Conservation (phyloP, 2,888 invertebrate genomes). For the Endotricha flammealis region DNA sequence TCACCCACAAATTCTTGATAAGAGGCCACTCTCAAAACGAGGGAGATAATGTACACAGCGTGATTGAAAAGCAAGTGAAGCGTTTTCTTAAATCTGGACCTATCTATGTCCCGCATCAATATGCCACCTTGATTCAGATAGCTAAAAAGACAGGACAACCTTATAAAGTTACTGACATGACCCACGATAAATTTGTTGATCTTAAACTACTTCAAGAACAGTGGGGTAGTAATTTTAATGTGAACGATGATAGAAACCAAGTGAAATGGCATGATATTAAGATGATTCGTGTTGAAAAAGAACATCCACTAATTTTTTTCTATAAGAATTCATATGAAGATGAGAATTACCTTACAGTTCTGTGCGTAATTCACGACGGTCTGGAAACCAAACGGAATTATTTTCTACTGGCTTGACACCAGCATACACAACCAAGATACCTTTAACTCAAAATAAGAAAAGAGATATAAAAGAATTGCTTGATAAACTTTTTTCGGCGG, state of each 20-base stretch:
- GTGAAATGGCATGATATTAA: slow-evolving; percentile 16
- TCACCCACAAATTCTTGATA: too few species aligned
- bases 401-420: slow-evolving; percentile 13
- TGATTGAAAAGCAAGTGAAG: too few species aligned
- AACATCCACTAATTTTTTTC: slow-evolving; percentile 1
- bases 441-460: slow-evolving; percentile 16
- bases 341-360: slow-evolving; percentile 15
- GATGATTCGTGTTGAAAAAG: slow-evolving; percentile 12
- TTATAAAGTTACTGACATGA: slow-evolving; percentile 13
- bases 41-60: too few species aligned
- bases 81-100: too few species aligned
- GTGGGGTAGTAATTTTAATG: slow-evolving; percentile 14
- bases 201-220: slow-evolving; percentile 11
- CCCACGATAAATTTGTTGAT: slow-evolving; percentile 12
- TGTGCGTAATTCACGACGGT: slow-evolving; percentile 2
- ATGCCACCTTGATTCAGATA: slow-evolving; percentile 17
- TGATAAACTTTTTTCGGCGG: too few species aligned
- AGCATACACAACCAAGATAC: slow-evolving; percentile 15
- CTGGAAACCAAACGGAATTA: slow-evolving; percentile 9
- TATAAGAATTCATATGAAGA: background rate
- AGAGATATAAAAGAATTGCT: slow-evolving; percentile 16
- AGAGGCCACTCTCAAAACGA: too few species aligned
- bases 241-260: slow-evolving; percentile 13
- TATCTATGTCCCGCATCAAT: slow-evolving; percentile 19
- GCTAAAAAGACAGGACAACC: slow-evolving; percentile 23